Percentiles rank a stretch among this genome's conserved stretches.
These are phyloP conservation scores for Tyria jacobaeae DNA, from an alignment of 2,888 invertebrate genomes.

Conservation along the genomic window DNA sequence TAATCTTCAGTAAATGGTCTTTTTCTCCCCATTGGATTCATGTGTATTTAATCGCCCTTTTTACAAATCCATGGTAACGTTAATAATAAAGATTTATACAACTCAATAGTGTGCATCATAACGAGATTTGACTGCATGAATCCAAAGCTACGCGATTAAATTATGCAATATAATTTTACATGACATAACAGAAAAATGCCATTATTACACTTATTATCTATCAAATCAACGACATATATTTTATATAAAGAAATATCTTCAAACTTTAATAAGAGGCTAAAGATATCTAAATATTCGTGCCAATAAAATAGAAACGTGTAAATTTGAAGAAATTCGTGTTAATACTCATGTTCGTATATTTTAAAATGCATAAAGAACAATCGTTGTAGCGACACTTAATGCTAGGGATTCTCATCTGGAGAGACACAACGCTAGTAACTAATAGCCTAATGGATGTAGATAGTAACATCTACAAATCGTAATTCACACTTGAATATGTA, in stretches of 20 bases:
- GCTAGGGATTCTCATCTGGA: constrained; percentile 54
- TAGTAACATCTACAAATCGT: constrained; percentile 61
- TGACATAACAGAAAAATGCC: constrained; percentile 48
- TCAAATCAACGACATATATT: constrained; percentile 30
- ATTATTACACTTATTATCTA: constrained; percentile 48
- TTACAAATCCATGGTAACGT: constrained; percentile 25
- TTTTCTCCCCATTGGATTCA: constrained; percentile 70
- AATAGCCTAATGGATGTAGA: constrained; percentile 55
- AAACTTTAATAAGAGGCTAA: constrained; percentile 68
- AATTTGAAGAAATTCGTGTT: constrained; percentile 67
- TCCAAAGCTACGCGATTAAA: constrained; percentile 60
- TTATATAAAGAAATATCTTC: constrained; percentile 54
- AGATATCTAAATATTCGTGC: constrained; percentile 76
- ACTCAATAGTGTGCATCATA: constrained; percentile 81
- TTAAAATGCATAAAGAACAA: constrained; percentile 74
- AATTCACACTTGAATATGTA: constrained; percentile 68
- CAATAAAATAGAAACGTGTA: constrained; percentile 78
- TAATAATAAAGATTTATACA: constrained; percentile 24
- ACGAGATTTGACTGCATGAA: constrained; percentile 89
- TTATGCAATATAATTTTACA: constrained; percentile 52
- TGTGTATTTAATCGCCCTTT: constrained; percentile 31
- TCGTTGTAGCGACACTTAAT: constrained; percentile 78
- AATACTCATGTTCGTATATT: constrained; percentile 52
- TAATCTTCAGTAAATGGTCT: constrained; percentile 64
- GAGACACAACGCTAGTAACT: constrained; percentile 56